Percentiles rank a stretch among this genome's conserved stretches.
Conservation (phyloP, 2,888 invertebrate species). For the Habroteleia sp. region DNA sequence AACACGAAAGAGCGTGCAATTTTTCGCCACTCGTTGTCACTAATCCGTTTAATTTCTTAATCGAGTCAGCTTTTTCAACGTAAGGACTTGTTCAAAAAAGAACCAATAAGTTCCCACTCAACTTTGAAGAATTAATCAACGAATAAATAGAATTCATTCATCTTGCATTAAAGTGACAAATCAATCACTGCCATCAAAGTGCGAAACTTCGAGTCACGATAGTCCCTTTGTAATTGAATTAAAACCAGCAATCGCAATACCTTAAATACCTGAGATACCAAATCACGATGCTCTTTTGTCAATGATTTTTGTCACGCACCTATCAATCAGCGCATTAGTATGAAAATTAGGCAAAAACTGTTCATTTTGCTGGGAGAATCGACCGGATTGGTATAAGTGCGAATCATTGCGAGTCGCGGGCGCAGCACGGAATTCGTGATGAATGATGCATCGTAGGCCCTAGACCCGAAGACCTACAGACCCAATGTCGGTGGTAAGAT, state of each 20-base stretch:
- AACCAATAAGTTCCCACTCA: background rate
- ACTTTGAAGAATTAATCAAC: constrained; percentile 36
- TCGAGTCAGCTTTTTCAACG: constrained; percentile 6
- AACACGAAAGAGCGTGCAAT: constrained; percentile 12
- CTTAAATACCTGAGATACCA: background rate
- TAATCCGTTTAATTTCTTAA: constrained; percentile 39
- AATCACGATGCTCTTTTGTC: background rate
- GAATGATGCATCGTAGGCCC: constrained; percentile 76
- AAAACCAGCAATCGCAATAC: background rate
- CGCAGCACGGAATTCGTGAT: constrained; percentile 70
- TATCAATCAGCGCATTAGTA: constrained; percentile 14
- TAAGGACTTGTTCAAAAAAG: background rate
- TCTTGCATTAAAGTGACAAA: constrained; percentile 38
- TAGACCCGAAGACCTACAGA: constrained; percentile 76
- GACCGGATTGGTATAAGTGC: constrained; percentile 25
- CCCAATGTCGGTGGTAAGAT: constrained; percentile 71
- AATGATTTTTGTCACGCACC: constrained; percentile 8
- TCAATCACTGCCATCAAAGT: constrained; percentile 24
- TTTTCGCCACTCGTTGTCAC: constrained; percentile 28
- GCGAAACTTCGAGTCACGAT: constrained; percentile 9
- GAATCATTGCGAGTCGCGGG: constrained; percentile 31
- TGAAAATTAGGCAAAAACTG: constrained; percentile 7
- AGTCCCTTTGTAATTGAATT: background rate
- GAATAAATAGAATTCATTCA: constrained; percentile 25
- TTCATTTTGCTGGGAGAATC: background rate